Base-by-base conservation (phyloP, 2,888 invertebrate genomes). In the Lycophotia porphyrea region DNA sequence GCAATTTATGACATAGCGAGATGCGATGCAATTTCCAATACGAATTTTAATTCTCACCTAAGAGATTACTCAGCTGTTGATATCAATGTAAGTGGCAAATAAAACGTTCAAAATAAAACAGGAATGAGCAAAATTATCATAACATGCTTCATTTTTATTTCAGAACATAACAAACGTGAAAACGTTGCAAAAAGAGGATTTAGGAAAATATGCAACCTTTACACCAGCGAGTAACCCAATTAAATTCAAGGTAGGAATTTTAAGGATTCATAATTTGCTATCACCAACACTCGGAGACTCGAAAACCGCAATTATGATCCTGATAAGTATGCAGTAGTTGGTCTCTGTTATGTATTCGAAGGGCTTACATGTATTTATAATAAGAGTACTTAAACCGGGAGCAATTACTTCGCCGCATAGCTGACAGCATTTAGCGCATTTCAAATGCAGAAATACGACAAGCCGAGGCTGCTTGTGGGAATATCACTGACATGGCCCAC, bases 141-240 rank as follows among this genome's bases (percentile, higher is more conserved):
- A 18, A 63, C 13, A 42, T 24, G 52, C n/a, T 42, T 3, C 5
- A 44, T 78, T 80, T 87, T 61, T 84, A 69, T 93, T 92, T 80
- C 93, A 96, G 96, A 95, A 94, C 81, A 71, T 89, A 13, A 92
- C 93, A 55, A 88, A 91, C 39, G 92, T 94, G 39, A 93, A 91
- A 83, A 95, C 96, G 0, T 88, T 96, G 67, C 95, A 95, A 76
- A 94, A 94, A 67, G 93, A 93, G 55, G 93, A 92, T 49, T 82
- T 89, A 65, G 92, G 88, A 72, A 91, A 89, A 75, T 90, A 94
- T 74, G 90, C 91, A 34, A 91, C 88, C 74, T 92, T 93, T 74
- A 85, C 90, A 36, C 93, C 94, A 9, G 85, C 87, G 58, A 90
- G 87, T 42, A 91, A 89, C 70, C 89, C 91, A 55, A 88, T 93